Evolutionary conservation across 64 coral and sea anemone species (phyloP).

Genomic region (Acropora tenuis): DNA sequence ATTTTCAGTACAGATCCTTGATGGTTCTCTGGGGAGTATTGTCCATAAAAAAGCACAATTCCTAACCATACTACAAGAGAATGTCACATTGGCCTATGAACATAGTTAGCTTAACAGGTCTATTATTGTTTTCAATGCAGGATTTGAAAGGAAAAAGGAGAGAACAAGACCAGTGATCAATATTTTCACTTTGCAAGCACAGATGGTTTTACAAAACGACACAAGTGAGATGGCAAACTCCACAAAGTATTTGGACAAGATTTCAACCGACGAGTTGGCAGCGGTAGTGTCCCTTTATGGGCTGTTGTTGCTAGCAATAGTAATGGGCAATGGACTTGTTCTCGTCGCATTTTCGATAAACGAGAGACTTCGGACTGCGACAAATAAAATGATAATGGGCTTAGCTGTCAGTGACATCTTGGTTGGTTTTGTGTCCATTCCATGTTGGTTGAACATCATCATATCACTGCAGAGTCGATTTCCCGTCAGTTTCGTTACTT

Average conservation of each 20-base stretch:
- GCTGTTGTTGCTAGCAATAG: conserved; percentile 26
- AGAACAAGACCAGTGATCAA: neutral
- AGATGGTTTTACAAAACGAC: conserved; percentile 5
- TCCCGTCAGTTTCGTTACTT: neutral
- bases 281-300: conserved; percentile 49
- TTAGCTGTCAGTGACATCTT: conserved; percentile 86
- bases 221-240: neutral
- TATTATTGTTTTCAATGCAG: too few species aligned
- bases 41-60: too few species aligned
- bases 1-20: too few species aligned
- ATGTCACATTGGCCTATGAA: too few species aligned
- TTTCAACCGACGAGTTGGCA: conserved; percentile 40
- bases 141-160: neutral
- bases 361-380: conserved; percentile 78
- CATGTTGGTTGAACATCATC: conserved; percentile 75
- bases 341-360: conserved; percentile 77
- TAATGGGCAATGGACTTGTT: conserved; percentile 84
- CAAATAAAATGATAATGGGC: conserved; percentile 77
- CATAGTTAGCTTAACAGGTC: too few species aligned
- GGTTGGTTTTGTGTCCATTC: conserved; percentile 87
- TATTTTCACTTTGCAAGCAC: neutral
- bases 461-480: conserved; percentile 28
- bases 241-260: neutral
- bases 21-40: too few species aligned
- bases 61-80: too few species aligned